Conservation (phyloP, 1,140 invertebrate genomes). For the Diorhabda sublineata region DNA sequence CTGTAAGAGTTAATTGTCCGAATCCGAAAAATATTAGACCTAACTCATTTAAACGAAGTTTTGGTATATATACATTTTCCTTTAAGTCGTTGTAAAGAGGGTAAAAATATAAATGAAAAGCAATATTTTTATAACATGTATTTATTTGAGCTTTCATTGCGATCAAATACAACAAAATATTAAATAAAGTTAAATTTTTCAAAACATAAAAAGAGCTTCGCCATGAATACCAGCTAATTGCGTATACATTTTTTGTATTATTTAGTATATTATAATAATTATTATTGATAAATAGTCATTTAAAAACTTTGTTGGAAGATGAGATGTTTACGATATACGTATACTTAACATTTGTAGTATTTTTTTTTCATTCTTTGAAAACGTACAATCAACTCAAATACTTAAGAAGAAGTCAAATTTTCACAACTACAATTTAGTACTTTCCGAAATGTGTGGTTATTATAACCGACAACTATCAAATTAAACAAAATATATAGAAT, state of each 20-base stretch:
- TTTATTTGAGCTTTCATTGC: constrained; percentile 50
- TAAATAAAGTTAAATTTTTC: constrained; percentile 47
- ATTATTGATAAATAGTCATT: constrained; percentile 46
- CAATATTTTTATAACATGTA: constrained; percentile 45
- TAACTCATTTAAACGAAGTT: too few species aligned
- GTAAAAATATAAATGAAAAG: neutral
- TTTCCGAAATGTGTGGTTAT: constrained; percentile 27
- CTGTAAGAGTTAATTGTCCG: too few species aligned
- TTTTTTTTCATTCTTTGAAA: constrained; percentile 6
- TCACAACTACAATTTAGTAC: constrained; percentile 30
- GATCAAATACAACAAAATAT: constrained; percentile 50
- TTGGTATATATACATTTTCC: too few species aligned
- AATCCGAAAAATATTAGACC: too few species aligned
- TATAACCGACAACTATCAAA: constrained; percentile 30
- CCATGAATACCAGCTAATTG: constrained; percentile 48
- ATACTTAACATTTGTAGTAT: constrained; percentile 42
- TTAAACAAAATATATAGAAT: neutral
- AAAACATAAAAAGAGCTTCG: constrained; percentile 48
- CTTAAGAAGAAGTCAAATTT: constrained; percentile 22
- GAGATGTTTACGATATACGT: constrained; percentile 49
- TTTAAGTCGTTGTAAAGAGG: too few species aligned
- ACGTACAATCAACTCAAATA: constrained; percentile 16
- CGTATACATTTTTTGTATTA: constrained; percentile 50
- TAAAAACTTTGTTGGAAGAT: constrained; percentile 48
- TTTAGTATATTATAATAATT: constrained; percentile 46